These are phyloP conservation scores for Cryptocheilus praepositus DNA, from an alignment of 2,888 invertebrate species.

Conservation along the genomic window DNA sequence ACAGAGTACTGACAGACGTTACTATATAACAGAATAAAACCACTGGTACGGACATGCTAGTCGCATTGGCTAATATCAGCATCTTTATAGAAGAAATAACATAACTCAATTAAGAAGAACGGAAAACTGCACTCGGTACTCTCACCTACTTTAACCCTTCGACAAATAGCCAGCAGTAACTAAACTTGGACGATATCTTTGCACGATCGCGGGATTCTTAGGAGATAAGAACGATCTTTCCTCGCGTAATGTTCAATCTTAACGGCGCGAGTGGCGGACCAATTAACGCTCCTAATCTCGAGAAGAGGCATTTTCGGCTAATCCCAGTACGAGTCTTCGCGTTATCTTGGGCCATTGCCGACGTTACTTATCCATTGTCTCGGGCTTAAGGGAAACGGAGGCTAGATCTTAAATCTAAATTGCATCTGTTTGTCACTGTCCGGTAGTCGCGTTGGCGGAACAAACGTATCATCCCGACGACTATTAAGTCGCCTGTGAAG, in stretches of 20 bases:
- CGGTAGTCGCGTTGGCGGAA: slow-evolving; percentile 26
- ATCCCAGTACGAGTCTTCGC: slow-evolving; percentile 53
- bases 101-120: no score
- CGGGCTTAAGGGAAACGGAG: slow-evolving; percentile 53
- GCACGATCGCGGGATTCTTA: slow-evolving; percentile 2
- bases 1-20: no score
- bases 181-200: not conserved
- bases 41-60: no score
- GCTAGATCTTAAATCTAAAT: slow-evolving; percentile 73
- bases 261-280: slow-evolving; percentile 24
- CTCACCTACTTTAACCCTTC: no score
- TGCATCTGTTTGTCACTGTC: slow-evolving; percentile 69
- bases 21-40: no score
- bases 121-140: no score
- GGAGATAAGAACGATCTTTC: slow-evolving; percentile 10
- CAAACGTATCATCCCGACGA: slow-evolving; percentile 44
- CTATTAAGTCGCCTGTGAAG: slow-evolving; percentile 33
- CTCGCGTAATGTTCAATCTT: slow-evolving; percentile 15
- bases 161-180: not conserved
- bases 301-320: slow-evolving; percentile 41
- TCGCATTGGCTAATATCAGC: no score
- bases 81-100: no score
- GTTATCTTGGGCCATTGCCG: slow-evolving; percentile 65
- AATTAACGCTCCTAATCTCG: slow-evolving; percentile 57
- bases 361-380: slow-evolving; percentile 70